Base-by-base conservation (phyloP, 2,888 invertebrate genomes). In the Leucoptera coffeella region DNA sequence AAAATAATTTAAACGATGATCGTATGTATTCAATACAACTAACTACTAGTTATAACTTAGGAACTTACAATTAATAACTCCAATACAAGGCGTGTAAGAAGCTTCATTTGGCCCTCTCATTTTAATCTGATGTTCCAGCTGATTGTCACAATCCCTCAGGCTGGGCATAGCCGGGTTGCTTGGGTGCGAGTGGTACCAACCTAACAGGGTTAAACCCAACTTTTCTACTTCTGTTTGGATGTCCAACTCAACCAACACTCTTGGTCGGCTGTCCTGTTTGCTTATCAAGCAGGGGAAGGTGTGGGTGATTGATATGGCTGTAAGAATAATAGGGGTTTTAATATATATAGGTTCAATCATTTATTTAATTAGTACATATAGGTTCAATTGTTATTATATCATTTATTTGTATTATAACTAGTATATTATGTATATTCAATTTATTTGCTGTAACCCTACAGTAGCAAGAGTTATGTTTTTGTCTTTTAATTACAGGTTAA, bases 131-230 rank as follows among this genome's bases (percentile, higher is more conserved):
- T 94, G 93, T 43, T 94, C 93, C 35, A 96, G 64, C 57, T 96
- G 95, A 30, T 87, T 82, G 48, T 94, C 92, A 30, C 94, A 86
- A 50, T 96, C 95, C 28, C 89, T 72, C 30, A 80, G 74, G 42
- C 85, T 92, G 33, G 91, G 95, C 41, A 90, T 86, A 2, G 92
- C 86, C 29, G 88, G 84, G 36, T 85, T 83, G 28, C 82, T 79
- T 0, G 93, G 91, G 64, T 95, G 94, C 7, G 92, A 92, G 58
- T 95, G 95, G 60, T 94, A 95, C 94, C 94, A 95, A 5, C 95
- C 94, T 3, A 94, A 84, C 6, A 94, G 60, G 4, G 82, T 79
- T 20, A 93, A 72, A 28, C 88, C 85, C 41, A 85, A 78, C 43
- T 80, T 82, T 44, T 90, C 85, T 58, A 95, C 87, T 29, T 81